phyloP scores from a whole-genome alignment of 1,140 invertebrate species.

The Episyrphus balteatus region DNA sequence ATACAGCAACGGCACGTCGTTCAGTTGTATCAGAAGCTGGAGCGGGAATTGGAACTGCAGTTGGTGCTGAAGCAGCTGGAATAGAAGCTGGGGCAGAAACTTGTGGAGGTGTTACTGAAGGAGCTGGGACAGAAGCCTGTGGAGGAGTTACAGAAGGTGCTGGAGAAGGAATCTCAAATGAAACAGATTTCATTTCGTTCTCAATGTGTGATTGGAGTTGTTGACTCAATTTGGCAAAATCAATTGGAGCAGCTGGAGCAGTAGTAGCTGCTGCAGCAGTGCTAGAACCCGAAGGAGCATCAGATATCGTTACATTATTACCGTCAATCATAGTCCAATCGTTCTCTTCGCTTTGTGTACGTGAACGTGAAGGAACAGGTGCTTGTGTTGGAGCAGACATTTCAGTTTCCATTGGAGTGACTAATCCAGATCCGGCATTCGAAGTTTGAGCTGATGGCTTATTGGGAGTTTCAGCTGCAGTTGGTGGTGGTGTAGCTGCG shows the following conservation, averaged over 20 bases:
- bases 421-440: background rate
- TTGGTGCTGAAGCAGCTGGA: conserved; percentile 9
- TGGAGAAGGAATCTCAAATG: no score
- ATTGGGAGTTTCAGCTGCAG: background rate
- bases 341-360: background rate
- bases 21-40: conserved; percentile 18
- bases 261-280: conserved; percentile 1
- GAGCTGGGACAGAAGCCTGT: background rate
- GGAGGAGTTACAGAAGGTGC: no score
- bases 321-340: background rate
- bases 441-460: background rate
- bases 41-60: conserved; percentile 7
- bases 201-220: no score
- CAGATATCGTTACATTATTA: background rate
- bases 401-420: no score
- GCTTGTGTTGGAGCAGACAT: background rate
- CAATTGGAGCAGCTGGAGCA: background rate
- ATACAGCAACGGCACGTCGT: conserved; percentile 15
- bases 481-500: background rate
- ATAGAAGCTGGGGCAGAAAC: background rate
- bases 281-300: background rate
- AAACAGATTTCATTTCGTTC: no score
- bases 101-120: background rate
- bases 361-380: background rate
- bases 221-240: background rate